Percentiles rank a stretch among this genome's conserved stretches.
phyloP scores from a whole-genome alignment of 2,888 invertebrate species.

The Athetis lepigone region DNA sequence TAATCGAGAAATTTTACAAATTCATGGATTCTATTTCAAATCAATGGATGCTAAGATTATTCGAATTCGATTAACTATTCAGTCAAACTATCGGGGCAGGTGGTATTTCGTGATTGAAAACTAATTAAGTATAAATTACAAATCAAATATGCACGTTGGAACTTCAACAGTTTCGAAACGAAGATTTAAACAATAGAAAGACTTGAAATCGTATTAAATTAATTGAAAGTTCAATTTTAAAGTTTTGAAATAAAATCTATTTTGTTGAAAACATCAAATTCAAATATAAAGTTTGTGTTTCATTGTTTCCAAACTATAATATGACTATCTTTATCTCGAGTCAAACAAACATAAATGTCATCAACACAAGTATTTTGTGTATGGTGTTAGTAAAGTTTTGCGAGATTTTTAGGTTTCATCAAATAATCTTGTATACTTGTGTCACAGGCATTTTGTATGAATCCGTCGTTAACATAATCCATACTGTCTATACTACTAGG shows the following conservation, averaged over 20 bases:
- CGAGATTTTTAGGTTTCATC: too few relatives aligned
- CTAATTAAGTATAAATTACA: not conserved
- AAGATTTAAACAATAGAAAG: not conserved
- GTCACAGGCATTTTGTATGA: too few relatives aligned
- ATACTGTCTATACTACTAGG: too few relatives aligned
- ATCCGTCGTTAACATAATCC: too few relatives aligned
- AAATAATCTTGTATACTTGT: too few relatives aligned
- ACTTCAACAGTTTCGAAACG: not conserved
- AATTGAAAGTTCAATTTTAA: not conserved
- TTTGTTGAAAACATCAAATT: too few relatives aligned
- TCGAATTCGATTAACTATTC: constrained; percentile 13
- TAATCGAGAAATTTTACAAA: not conserved
- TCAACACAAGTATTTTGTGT: too few relatives aligned
- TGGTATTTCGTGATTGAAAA: constrained; percentile 16
- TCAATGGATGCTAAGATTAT: not conserved
- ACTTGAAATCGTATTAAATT: not conserved
- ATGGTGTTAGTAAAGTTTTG: too few relatives aligned
- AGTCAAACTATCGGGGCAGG: not conserved
- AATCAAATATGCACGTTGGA: not conserved
- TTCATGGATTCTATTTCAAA: not conserved
- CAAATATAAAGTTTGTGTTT: too few relatives aligned
- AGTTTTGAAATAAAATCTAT: too few relatives aligned
- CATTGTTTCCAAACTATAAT: too few relatives aligned
- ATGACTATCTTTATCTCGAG: not conserved
- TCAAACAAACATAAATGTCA: too few relatives aligned